Evolutionary conservation across 2,113 vertebrate species (phyloP), one percentile per base, ranked within the genome.

Genomic region (Pterocles gutturalis): DNA sequence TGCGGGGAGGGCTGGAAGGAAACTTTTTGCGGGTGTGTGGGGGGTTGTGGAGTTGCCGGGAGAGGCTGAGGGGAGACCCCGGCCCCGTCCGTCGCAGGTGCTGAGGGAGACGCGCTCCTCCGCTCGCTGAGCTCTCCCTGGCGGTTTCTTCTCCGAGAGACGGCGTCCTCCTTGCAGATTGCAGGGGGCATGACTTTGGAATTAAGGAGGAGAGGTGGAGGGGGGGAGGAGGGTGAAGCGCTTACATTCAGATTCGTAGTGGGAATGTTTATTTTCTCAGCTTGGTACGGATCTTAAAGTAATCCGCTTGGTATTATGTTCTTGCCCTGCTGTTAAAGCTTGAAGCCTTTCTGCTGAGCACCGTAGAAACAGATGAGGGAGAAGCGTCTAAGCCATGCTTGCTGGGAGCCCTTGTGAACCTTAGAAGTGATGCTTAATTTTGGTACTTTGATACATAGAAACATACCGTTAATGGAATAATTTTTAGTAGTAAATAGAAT

Each of bases 221-320:
- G 57, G 36, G 34, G 45, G 55, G 31, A 38, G 90, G 72, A 28
- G 73, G 83, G 18, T 18, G 81, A 83, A 89, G 91, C 69, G 17
- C 87, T 95, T 64, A 6, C 29, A 25, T 88, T 94, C 86, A 22
- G 53, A n/a, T 75, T 45, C 22, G 51, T 49, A 26, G 94, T 80
- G 92, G 91, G 76, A 96, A 96, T 95, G 93, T 91, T 96, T 95
- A 54, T 95, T 91, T 97, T 90, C 87, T 45, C 51, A 66, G 93
- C 92, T 87, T 86, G 87, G 79, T 67, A 49, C 31, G 94, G 93
- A 73, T 93, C 92, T 94, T 58, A 9, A 53, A 95, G 92, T 96
- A 96, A 96, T 96, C 96, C 51, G 38, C 92, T 96, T 61, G 96
- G 95, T 90, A 85, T 96, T 96, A 95, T 92, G 95, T 89, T 83